A percentile compares a stretch with the other conserved stretches of the same genome.
Conservation (phyloP, 2,888 invertebrate species). For the Ormyrus labotus region DNA sequence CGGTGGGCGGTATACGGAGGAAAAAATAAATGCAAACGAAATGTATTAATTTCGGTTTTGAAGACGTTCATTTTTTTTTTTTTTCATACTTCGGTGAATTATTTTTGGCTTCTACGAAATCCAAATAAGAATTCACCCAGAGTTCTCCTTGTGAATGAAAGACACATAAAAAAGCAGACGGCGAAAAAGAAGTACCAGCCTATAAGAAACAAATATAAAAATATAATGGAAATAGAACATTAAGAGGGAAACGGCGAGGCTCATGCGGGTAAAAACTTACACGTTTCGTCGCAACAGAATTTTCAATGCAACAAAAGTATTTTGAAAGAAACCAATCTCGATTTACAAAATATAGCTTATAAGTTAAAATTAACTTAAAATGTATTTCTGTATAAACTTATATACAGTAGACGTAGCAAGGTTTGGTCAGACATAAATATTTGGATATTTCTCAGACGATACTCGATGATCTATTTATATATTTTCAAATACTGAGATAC, state of each 20-base stretch:
- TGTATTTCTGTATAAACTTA: neutral
- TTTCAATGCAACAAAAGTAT: no score
- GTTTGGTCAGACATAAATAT: slow-evolving; percentile 44
- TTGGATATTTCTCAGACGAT: slow-evolving; percentile 16
- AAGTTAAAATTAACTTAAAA: neutral
- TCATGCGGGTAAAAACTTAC: slow-evolving; percentile 4
- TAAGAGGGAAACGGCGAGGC: slow-evolving; percentile 13
- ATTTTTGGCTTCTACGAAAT: slow-evolving; percentile 16
- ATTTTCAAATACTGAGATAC: no score
- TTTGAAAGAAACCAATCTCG: no score
- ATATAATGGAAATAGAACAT: slow-evolving; percentile 45
- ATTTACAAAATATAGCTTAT: neutral
- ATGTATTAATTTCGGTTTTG: no score
- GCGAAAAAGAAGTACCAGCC: neutral
- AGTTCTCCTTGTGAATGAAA: slow-evolving; percentile 2
- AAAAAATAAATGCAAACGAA: no score
- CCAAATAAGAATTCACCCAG: slow-evolving; percentile 13
- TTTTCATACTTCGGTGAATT: neutral
- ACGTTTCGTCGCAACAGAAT: slow-evolving; percentile 11
- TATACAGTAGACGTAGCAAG: slow-evolving; percentile 33
- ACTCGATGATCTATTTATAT: slow-evolving; percentile 2
- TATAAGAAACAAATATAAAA: slow-evolving; percentile 39
- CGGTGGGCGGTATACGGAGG: no score
- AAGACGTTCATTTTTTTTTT: no score
- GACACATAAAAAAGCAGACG: slow-evolving; percentile 5